These are phyloP conservation scores for Microcebus griseorufus DNA, from an alignment of 2,113 vertebrate genomes.

Conservation along the genomic window DNA sequence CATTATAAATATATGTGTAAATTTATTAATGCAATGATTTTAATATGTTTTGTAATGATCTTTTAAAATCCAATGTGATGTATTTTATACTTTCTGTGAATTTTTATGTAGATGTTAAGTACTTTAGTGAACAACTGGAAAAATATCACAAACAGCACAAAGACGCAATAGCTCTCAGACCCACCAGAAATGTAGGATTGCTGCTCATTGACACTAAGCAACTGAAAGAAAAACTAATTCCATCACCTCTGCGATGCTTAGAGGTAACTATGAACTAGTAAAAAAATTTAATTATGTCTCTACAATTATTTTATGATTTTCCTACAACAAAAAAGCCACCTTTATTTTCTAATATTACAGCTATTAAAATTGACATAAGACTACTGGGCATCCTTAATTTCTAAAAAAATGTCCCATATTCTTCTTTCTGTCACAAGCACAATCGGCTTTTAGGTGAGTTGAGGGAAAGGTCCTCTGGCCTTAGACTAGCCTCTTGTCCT, in stretches of 20 bases:
- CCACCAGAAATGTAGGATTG: slow-evolving; percentile 87
- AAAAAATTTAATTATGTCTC: neutral
- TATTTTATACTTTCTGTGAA: neutral
- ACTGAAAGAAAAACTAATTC: slow-evolving; percentile 87
- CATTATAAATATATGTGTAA: neutral
- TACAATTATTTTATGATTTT: neutral
- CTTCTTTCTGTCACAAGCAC: neutral
- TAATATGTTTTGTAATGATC: neutral
- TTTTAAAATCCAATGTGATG: neutral
- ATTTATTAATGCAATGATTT: neutral
- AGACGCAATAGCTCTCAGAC: slow-evolving; percentile 84
- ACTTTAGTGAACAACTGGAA: slow-evolving; percentile 87
- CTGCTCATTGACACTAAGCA: slow-evolving; percentile 89
- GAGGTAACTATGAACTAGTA: slow-evolving; percentile 84
- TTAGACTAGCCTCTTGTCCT: neutral
- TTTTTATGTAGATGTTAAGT: slow-evolving; percentile 84
- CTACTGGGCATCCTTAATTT: neutral
- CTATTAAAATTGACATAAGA: neutral
- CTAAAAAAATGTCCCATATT: neutral
- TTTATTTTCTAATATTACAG: neutral
- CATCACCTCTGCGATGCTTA: slow-evolving; percentile 87
- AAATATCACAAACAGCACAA: slow-evolving; percentile 88
- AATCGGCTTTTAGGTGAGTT: neutral
- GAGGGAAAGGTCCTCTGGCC: neutral
- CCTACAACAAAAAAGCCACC: neutral